Percentiles rank a stretch among this genome's conserved stretches.
These are phyloP conservation scores for Spilarctia lutea DNA, from an alignment of 2,888 invertebrate species.

Conservation along the genomic window DNA sequence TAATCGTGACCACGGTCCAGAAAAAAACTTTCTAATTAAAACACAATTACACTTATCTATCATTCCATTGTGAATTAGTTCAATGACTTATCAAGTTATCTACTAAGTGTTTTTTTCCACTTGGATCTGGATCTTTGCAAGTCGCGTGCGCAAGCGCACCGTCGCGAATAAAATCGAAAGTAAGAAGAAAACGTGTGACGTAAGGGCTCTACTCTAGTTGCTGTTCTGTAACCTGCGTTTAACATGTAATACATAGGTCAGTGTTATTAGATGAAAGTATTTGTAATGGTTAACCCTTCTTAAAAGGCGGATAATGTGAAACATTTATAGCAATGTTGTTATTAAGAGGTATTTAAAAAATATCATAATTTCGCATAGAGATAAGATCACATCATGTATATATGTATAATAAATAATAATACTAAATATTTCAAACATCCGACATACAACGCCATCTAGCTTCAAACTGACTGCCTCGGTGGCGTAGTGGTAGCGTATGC, in stretches of 20 bases:
- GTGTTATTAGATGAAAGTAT: constrained; percentile 34
- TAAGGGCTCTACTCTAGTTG: constrained; percentile 62
- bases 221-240: constrained; percentile 46
- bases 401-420: too few species aligned
- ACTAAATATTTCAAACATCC: too few species aligned
- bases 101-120: constrained; percentile 46
- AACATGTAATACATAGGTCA: constrained; percentile 45
- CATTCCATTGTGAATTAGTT: constrained; percentile 42
- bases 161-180: constrained; percentile 75
- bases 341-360: background rate
- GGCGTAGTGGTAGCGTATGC: too few species aligned
- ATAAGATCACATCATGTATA: background rate
- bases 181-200: constrained; percentile 76
- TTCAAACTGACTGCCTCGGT: too few species aligned
- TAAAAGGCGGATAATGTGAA: constrained; percentile 15
- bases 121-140: constrained; percentile 23
- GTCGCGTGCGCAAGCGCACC: constrained; percentile 55
- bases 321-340: background rate
- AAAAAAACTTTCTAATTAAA: constrained; percentile 48
- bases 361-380: too few species aligned
- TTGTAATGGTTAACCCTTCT: constrained; percentile 29
- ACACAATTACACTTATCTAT: constrained; percentile 22
- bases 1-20: background rate
- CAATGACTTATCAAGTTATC: constrained; percentile 48
- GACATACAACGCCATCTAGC: too few species aligned